Base-by-base conservation (phyloP, 2,797 vertebrate genomes). In the Argyrosomus regius region DNA sequence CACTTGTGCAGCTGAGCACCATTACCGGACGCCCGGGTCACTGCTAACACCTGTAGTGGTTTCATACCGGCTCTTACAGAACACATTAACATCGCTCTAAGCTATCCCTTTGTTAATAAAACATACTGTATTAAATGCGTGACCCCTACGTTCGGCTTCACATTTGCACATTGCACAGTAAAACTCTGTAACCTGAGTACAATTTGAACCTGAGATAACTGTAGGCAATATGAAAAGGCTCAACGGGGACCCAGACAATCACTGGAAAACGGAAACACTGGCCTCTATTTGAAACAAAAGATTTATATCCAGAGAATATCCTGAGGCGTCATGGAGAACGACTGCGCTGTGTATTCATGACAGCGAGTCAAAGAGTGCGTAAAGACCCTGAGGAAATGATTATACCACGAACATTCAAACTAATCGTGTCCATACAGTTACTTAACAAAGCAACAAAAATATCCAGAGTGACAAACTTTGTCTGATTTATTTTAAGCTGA, bases 241-340 rank as follows among this genome's bases (percentile, higher is more conserved):
- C 86, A 67, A 64, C 24, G 1, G 69, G 72, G 75, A 79, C 67
- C 26, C 57, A 59, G 63, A 77, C 75, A 67, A 76, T 85, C 77
- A 75, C 72, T 85, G 77, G 73, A 85, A 83, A 86, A 76, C 69
- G 73, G 75, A 84, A 76, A 86, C 74, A 80, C 43, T 63, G 81
- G 74, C 80, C 77, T 81, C 82, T 16, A 64, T 87, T 77, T 54
- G 60, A 88, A 86, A 86, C 61, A 86, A 77, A 68, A 63, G 81
- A 71, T 82, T 90, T 70, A 46, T 35, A 86, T 70, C 70, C 66
- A 60, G 54, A 77, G 85, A 77, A 83, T 48, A 72, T 77, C 88
- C 87, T 0, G 16, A 66, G 83, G 89, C 90, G n/a, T 62, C 82
- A 46, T 49, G 56, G 39, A 60, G 75, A 77, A 62, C 77, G 70